Evolutionary conservation across 2,113 vertebrate genomes (phyloP), one percentile per base, ranked within the genome.

Genomic region (Vulpes ferrilata): DNA sequence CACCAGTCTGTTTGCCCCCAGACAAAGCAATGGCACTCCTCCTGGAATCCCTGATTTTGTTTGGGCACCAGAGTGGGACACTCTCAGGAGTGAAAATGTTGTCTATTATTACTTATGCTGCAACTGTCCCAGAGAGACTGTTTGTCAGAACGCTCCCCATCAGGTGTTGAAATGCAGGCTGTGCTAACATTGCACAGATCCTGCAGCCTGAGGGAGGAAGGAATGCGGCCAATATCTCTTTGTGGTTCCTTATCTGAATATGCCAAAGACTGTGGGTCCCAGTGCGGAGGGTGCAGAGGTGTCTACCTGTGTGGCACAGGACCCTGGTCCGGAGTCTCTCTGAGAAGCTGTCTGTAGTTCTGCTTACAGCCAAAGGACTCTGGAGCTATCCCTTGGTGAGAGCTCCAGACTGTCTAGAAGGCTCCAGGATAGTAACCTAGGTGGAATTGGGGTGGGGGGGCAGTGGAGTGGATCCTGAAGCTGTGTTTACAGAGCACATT

Each of bases 1-100:
- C 53, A 73, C 9, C 22, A 51, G 38, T 32, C 78, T 79, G 35
- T 69, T 22, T 79, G 35, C 62, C 20, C 13, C 43, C 55, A 23
- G 1, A 38, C 0, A 27, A 51, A n/a, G 23, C 43, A 80, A 11
- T 1, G 1, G 20, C 25, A 23, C 13, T 11, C 55, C 12, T 57
- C 32, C 25, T 22, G 32, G 25, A 55, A 62, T 3, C 23, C 25
- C 27, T 69, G 13, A 15, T n/a, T 92, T 96, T 30, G 32, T 79
- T 32, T 32, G 35, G 64, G 80, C 16, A 53, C 4, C 2, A 12
- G 62, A 55, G 30, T 5, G 20, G 7, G 32, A 27, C 16, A 1
- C n/a, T 38, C 73, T 23, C 10, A 43, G 71, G 38, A 30, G 17
- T 19, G 11, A 69, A 83, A 76, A 25, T n/a, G 4, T n/a, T 25